Conservation (phyloP, 2,888 invertebrate species). For the Crossocerus cetratus region DNA sequence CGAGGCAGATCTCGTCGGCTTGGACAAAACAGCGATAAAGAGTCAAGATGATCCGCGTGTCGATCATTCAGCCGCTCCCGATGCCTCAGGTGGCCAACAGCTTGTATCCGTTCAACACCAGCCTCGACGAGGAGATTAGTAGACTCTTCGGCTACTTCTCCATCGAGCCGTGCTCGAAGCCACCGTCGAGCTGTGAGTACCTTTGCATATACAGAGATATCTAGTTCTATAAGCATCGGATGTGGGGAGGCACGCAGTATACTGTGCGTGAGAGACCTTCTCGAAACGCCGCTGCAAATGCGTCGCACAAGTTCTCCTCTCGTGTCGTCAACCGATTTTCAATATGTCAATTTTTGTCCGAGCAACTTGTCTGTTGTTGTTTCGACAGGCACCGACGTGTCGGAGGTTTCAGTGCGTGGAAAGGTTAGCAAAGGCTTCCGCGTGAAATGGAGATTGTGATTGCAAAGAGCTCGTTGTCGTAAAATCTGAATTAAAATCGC, state of each 20-base stretch:
- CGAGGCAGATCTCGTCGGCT: background rate
- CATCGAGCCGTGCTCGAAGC: background rate
- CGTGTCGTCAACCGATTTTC: too few relatives aligned
- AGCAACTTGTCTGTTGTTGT: too few relatives aligned
- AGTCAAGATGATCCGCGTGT: slow-evolving; percentile 28
- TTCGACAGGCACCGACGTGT: too few relatives aligned
- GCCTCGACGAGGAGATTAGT: slow-evolving; percentile 68
- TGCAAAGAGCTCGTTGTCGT: too few relatives aligned
- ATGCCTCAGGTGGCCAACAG: slow-evolving; percentile 54
- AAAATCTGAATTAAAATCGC: too few relatives aligned
- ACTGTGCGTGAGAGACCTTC: background rate
- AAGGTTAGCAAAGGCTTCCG: too few relatives aligned
- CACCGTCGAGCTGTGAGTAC: slow-evolving; percentile 58
- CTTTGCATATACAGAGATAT: background rate
- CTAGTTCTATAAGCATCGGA: background rate
- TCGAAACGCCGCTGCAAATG: background rate
- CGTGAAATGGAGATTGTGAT: too few relatives aligned
- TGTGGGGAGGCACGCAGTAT: too few relatives aligned
- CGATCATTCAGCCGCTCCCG: slow-evolving; percentile 41
- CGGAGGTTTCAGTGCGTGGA: too few relatives aligned
- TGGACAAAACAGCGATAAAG: background rate
- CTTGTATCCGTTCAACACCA: slow-evolving; percentile 69
- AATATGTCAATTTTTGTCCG: too few relatives aligned
- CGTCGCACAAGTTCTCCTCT: background rate
- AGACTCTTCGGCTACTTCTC: slow-evolving; percentile 63